Conservation (phyloP, 2,888 invertebrate genomes). For the Mantis religiosa region DNA sequence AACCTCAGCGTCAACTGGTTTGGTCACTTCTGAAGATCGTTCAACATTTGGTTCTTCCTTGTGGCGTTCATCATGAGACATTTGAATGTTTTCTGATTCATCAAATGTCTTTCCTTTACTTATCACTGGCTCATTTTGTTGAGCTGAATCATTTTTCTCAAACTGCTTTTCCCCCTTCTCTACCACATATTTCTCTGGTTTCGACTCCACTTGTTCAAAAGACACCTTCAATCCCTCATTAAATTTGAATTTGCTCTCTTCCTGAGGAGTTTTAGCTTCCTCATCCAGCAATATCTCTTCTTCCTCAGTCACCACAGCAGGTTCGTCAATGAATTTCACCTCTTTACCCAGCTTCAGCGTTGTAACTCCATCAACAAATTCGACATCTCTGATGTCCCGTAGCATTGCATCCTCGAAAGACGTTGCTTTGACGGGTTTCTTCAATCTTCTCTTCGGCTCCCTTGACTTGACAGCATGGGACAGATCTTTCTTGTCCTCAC, state of each 20-base stretch:
- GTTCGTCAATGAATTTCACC: not conserved
- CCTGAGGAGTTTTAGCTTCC: too few species aligned
- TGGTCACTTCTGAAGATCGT: not conserved
- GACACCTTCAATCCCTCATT: not conserved
- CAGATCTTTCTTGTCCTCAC: not conserved
- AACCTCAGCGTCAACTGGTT: not conserved
- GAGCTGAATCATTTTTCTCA: not conserved
- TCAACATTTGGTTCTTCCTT: not conserved
- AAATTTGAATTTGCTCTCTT: not conserved
- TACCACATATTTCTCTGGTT: not conserved
- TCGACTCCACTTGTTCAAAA: not conserved
- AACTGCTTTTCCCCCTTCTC: not conserved
- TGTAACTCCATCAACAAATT: not conserved
- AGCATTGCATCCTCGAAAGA: not conserved
- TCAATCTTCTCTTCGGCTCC: not conserved
- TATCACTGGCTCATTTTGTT: not conserved
- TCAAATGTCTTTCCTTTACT: not conserved
- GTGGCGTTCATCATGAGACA: too few species aligned
- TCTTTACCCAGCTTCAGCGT: not conserved
- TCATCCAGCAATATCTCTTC: not conserved
- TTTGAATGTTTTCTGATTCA: not conserved
- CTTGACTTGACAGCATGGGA: not conserved
- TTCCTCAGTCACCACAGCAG: not conserved
- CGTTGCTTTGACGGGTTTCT: slow-evolving; percentile 8
- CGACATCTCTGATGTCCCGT: not conserved